Base-by-base conservation (phyloP, 2,888 invertebrate species). In the Allophyes oxyacanthae region DNA sequence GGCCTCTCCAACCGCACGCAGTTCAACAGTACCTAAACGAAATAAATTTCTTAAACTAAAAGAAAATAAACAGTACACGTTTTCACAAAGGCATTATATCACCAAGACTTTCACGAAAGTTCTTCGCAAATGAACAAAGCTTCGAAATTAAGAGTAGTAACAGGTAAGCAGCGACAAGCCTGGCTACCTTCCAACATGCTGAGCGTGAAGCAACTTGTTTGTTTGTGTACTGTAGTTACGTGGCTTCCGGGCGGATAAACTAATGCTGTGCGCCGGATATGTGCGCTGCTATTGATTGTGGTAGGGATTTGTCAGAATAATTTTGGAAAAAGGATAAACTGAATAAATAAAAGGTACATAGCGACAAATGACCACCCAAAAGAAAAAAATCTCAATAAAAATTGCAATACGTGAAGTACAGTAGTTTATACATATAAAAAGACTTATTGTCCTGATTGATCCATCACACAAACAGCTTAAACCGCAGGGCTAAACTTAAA, bases 131-230 rank as follows among this genome's bases (percentile, higher is more conserved):
- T 33, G 14, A 33, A 62, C 34, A 36, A 33, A 53, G 7, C 15
- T 2, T 49, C 6, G 28, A 54, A 70, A 67, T 67, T 36, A 67
- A 46, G 60, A 46, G 53, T 59, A 54, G 64, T 58, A 48, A 54
- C 66, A 71, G 66, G 66, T 67, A 67, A 46, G 48, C 14, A 6
- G 38, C 26, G 10, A 13, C 13, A 9, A 15, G 14, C 11, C 71
- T 70, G 66, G 66, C 71, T 13, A 44, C 7, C 42, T 42, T 59
- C 66, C 66, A 67, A 53, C 33, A 32, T 38, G 26, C 48, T 45
- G 38, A 36, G 66, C 59, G 71, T 59, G 53, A 59, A 71, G 46
- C 36, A 48, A 36, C 49, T 53, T 38, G 44, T 59, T 59, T 50
- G 15, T 52, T 45, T 49, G 38, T 53, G 33, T 14, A 3, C 25